Conservation (phyloP, 37 sponge, comb jelly and placozoan genomes). For the Theonella swinhoei region DNA sequence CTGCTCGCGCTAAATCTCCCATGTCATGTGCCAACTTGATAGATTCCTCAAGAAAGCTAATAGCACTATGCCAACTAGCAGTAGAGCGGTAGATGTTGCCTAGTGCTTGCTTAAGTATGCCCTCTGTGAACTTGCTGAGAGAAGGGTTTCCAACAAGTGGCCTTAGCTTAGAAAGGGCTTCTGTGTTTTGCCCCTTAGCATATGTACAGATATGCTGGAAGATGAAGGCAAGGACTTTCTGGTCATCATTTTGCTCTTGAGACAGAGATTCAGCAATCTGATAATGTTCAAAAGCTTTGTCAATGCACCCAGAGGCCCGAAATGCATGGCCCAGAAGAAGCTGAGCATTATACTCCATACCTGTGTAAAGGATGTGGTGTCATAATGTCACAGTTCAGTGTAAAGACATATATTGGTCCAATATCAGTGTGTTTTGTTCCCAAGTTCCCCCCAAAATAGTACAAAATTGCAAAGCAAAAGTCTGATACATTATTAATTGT, state of each 20-base stretch:
- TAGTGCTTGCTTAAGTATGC: conserved; percentile 33
- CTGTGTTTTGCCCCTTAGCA: conserved; percentile 23
- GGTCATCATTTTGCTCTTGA: not conserved
- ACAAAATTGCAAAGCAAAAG: too few relatives aligned
- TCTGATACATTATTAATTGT: too few relatives aligned
- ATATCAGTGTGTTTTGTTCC: too few relatives aligned
- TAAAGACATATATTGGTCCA: too few relatives aligned
- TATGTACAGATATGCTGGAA: conserved; percentile 48
- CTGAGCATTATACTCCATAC: not conserved
- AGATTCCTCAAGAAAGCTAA: conserved; percentile 17
- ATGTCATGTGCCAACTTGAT: conserved; percentile 20
- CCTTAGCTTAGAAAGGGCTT: conserved; percentile 11
- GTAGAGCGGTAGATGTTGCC: conserved; percentile 62
- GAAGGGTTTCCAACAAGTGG: conserved; percentile 19
- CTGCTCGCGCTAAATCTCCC: conserved; percentile 6
- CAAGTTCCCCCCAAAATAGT: too few relatives aligned
- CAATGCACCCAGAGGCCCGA: conserved; percentile 15
- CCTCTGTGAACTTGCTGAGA: conserved; percentile 1
- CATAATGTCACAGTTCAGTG: too few relatives aligned
- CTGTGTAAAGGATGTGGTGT: not conserved
- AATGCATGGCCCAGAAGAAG: conserved; percentile 34
- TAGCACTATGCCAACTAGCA: conserved; percentile 46
- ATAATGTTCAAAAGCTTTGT: conserved; percentile 3
- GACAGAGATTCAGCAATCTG: conserved; percentile 16
- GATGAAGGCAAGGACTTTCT: conserved; percentile 19